Evolutionary conservation across 1,140 invertebrate species (phyloP).

Genomic region (Trachymyrmex cornetzi): DNA sequence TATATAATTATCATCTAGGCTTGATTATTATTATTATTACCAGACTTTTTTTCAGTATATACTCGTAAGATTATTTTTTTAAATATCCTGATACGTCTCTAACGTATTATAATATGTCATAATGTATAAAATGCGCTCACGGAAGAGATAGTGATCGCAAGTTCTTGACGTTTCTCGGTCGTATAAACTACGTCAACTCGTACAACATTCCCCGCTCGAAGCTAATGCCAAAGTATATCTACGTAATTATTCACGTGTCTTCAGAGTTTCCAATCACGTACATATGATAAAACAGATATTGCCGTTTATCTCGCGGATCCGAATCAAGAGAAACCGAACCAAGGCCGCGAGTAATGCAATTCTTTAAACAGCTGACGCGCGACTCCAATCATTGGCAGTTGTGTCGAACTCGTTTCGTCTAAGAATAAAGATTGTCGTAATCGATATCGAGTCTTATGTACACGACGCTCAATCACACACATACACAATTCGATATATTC

Average conservation of each 20-base stretch:
- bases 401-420: conserved; percentile 36
- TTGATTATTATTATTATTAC: no score
- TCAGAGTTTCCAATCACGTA: conserved; percentile 68
- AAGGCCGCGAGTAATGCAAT: conserved; percentile 26
- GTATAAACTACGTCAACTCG: conserved; percentile 22
- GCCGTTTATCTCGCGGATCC: conserved; percentile 43
- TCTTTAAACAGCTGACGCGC: conserved; percentile 46
- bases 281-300: conserved; percentile 46
- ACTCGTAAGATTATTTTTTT: conserved; percentile 4
- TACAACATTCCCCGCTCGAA: background rate
- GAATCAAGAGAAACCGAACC: conserved; percentile 36
- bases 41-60: no score
- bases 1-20: no score
- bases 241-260: conserved; percentile 52
- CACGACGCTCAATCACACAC: background rate
- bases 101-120: conserved; percentile 24
- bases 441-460: conserved; percentile 20
- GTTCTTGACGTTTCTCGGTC: conserved; percentile 47
- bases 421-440: conserved; percentile 41
- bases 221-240: conserved; percentile 40
- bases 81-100: conserved; percentile 10
- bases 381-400: conserved; percentile 37
- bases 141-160: conserved; percentile 42
- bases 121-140: conserved; percentile 32
- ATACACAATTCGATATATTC: no score